These are phyloP conservation scores for Threskiornis aethiopicus DNA, from an alignment of 2,797 vertebrate genomes.

Conservation along the genomic window DNA sequence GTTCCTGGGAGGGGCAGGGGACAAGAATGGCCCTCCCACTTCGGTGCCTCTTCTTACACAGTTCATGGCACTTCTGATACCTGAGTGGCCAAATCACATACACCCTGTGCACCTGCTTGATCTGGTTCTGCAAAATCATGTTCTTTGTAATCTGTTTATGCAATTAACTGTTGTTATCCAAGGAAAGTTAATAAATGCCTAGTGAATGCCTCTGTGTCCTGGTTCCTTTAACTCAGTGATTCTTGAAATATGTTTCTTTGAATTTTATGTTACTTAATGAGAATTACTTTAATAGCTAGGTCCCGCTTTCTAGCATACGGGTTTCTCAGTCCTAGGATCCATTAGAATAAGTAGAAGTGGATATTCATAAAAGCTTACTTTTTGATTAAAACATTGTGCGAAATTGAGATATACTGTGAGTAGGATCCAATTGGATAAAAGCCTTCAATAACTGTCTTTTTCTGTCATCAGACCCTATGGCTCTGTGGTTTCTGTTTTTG, in stretches of 20 bases:
- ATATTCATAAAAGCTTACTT: conserved; percentile 20
- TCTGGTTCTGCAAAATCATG: background rate
- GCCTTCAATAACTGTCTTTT: background rate
- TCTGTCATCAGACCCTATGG: background rate
- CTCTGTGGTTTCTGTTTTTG: background rate
- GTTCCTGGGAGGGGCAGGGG: background rate
- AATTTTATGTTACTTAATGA: background rate
- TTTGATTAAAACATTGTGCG: conserved; percentile 42
- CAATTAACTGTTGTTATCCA: background rate
- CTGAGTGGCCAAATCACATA: background rate
- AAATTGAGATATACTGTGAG: background rate
- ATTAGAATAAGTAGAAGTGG: background rate
- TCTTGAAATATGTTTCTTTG: background rate
- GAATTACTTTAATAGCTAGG: background rate
- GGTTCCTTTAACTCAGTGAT: background rate
- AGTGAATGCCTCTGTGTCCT: background rate
- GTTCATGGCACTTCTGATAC: background rate
- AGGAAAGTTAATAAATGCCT: background rate
- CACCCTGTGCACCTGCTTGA: background rate
- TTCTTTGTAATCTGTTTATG: background rate
- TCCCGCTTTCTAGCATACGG: background rate
- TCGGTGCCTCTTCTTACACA: background rate
- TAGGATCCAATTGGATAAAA: conserved; percentile 23
- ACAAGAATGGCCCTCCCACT: background rate
- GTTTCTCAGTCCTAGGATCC: background rate